Evolutionary conservation across 2,888 invertebrate species (phyloP), one percentile per base, ranked within the genome.

Genomic region (Poecilus cupreus): DNA sequence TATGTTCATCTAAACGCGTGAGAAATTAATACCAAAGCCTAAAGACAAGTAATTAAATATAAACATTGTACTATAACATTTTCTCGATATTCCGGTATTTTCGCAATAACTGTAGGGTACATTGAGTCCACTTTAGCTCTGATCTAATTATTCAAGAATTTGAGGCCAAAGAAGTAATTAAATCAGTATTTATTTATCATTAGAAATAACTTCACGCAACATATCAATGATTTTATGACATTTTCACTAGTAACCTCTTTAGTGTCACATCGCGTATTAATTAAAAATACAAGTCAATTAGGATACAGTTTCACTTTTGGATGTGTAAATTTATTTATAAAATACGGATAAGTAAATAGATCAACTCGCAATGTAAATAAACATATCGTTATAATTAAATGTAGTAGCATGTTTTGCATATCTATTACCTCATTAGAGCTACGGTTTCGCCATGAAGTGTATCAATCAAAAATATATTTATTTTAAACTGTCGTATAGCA

Each of bases 261-360:
- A 72, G 72, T 72, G 43, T 32, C 20, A 26, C 57, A 54, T 13
- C 3, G 32, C 24, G 13, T 76, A 72, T 43, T 72, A 51, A 76
- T 76, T 76, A 75, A 75, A 54, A 75, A 75, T 74, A 49, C 76
- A 57, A 37, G 57, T 76, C 51, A 54, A 57, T 76, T 76, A 57
- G 54, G 16, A 72, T 72, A 46, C 11, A 72, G 43, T 72, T 72
- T 72, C 72, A 72, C 72, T 72, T 46, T 72, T 26, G 24, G 24
- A 46, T 46, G 46, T 46, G 72, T 46, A 43, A 20, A 46, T 72
- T 46, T 72, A 46, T 46, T 72, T 72, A 72, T 72, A 60, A n/a
- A 60, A 24, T 60, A n/a, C 60, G 46, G n/a, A 22, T 46, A 37
- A 22, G 24, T 43, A 72, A 72, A 72, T 72, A 46, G 72, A 46